Evolutionary conservation across 2,113 vertebrate species (phyloP), one percentile per base, ranked within the genome.

Genomic region (Channa maculata): DNA sequence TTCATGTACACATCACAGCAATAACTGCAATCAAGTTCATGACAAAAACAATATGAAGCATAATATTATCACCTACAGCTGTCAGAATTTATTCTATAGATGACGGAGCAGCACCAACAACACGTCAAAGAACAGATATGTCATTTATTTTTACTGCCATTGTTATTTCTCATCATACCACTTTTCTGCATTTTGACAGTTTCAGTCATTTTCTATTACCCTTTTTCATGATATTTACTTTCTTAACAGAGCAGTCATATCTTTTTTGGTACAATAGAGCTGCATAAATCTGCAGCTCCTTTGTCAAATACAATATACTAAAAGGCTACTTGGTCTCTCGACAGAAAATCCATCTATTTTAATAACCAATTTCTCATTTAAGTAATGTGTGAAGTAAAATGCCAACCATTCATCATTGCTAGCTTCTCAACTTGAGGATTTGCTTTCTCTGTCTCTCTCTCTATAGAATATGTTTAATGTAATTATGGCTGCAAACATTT

Each of bases 121-220:
- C 59, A 15, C 12, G 15, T 65, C 2, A 6, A 61, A 63, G 33
- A 50, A 3, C 9, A 45, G 36, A 70, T 6, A 4, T 45, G 5
- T 44, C 44, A 55, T 38, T 33, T 39, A 13, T 45, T 57, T 57
- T 65, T 14, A 12, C 3, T 71, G 24, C 24, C 24, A 24, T 12
- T 63, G 9, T 59, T 49, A 33, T 13, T 65, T 75, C 45, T 43
- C 68, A 63, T 69, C 58, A 64, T n/a, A 10, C 5, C 9, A 6
- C 44, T 45, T 34, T 0, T 10, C 33, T 34, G n/a, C 33, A 52
- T 43, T 45, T 38, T 70, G 54, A 41, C 44, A 8, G 3, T 14
- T 24, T 15, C 66, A 65, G 34, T 66, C 41, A 53, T 44, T 55
- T 50, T 10, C 46, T 57, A 2, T 33, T 0, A 8, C 24, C 2